These are phyloP conservation scores for Drosophila prolongata DNA, from an alignment of 2,888 invertebrate genomes.

Conservation along the genomic window DNA sequence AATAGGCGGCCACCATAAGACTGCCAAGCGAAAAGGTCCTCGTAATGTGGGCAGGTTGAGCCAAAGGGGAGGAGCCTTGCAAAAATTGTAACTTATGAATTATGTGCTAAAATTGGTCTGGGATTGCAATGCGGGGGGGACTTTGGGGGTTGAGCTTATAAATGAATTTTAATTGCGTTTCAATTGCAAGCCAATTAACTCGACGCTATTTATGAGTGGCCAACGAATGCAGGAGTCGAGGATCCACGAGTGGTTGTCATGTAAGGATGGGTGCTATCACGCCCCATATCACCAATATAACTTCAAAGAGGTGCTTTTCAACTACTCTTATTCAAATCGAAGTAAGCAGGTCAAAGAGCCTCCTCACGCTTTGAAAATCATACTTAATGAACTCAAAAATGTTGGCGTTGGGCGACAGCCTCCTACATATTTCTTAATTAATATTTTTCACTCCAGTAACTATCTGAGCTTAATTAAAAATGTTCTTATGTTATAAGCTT, in stretches of 20 bases:
- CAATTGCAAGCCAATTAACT: conserved; percentile 73
- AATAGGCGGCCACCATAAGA: conserved; percentile 58
- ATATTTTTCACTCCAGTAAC: neutral
- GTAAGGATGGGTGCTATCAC: neutral
- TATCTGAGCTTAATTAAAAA: too few relatives aligned
- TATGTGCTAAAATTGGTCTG: conserved; percentile 58
- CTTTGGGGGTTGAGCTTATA: conserved; percentile 36
- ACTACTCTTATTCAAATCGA: neutral
- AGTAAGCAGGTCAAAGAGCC: conserved; percentile 12
- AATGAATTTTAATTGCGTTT: conserved; percentile 72
- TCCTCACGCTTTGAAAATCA: neutral
- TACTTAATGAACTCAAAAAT: neutral
- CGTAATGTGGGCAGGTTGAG: conserved; percentile 29
- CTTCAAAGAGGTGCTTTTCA: neutral
- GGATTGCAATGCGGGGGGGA: conserved; percentile 6
- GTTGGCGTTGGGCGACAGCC: neutral
- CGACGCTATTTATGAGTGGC: conserved; percentile 29
- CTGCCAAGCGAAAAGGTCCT: conserved; percentile 48
- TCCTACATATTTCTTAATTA: neutral
- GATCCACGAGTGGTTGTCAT: neutral
- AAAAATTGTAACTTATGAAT: conserved; percentile 46
- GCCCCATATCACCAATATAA: neutral
- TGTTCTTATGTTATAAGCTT: too few relatives aligned
- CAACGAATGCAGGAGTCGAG: conserved; percentile 1
- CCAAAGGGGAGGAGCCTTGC: conserved; percentile 2